phyloP scores from a whole-genome alignment of 2,797 vertebrate species.

The Buceros bicornis region DNA sequence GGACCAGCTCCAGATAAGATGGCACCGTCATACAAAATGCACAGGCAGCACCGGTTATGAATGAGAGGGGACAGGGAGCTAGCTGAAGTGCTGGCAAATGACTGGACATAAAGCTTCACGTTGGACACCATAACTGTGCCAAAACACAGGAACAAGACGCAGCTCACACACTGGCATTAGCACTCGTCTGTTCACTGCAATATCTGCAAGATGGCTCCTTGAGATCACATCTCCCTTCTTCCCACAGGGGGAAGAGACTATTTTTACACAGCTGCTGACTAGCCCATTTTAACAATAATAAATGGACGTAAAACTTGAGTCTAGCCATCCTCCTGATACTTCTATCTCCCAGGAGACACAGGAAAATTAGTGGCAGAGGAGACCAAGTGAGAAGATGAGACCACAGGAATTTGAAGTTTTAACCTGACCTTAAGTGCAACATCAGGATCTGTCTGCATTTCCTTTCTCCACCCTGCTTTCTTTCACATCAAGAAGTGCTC shows the following conservation, averaged over 20 bases:
- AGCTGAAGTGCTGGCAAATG: not conserved
- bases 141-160: fast-evolving
- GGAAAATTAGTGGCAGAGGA: not conserved
- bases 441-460: not conserved
- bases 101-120: not conserved
- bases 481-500: not conserved
- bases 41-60: not conserved
- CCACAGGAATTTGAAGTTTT: not conserved
- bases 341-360: not conserved
- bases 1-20: not conserved
- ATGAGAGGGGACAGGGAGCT: not conserved
- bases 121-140: not conserved
- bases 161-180: fast-evolving
- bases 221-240: not conserved
- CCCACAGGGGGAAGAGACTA: not conserved
- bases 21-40: not conserved
- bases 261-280: not conserved
- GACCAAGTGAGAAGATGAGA: not conserved
- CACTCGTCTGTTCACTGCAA: fast-evolving
- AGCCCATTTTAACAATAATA: conserved; percentile 27
- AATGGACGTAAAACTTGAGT: not conserved
- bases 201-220: not conserved
- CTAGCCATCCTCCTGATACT: not conserved
- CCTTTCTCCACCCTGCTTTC: not conserved
- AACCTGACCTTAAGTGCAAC: not conserved